Percentiles rank a stretch among this genome's conserved stretches.
Evolutionary conservation across 2,113 vertebrate genomes (phyloP).

Genomic region (Orthonyx spaldingii): DNA sequence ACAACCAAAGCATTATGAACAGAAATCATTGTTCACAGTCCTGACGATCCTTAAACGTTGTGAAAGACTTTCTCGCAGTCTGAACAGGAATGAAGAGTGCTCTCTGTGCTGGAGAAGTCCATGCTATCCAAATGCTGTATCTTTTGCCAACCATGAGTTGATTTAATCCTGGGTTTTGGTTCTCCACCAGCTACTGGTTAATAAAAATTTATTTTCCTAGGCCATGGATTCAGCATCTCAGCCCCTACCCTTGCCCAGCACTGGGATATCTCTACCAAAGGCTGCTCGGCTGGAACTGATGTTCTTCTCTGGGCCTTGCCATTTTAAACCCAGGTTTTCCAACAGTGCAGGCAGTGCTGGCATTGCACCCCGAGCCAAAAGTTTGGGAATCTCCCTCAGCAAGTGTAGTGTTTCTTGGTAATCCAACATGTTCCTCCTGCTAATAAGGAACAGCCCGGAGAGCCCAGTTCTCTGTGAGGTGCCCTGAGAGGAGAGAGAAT

Average conservation of each 20-base stretch:
- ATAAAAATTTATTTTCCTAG: neutral
- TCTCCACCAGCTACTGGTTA: neutral
- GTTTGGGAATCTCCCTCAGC: neutral
- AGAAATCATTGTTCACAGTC: neutral
- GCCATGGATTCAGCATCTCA: neutral
- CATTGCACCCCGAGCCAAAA: neutral
- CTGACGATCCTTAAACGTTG: neutral
- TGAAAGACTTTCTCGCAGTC: neutral
- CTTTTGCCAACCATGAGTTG: neutral
- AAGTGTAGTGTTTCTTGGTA: neutral
- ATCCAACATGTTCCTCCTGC: neutral
- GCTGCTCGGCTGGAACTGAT: neutral
- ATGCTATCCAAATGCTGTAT: fast-evolving
- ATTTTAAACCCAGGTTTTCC: neutral
- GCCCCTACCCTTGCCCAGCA: neutral
- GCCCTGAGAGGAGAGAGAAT: neutral
- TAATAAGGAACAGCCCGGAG: neutral
- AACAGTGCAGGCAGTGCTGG: neutral
- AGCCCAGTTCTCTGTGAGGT: neutral
- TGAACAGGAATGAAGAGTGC: neutral
- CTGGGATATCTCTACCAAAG: neutral
- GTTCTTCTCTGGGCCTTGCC: neutral
- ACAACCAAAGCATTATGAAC: conserved; percentile 29
- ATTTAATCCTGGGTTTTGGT: neutral
- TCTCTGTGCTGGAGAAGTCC: neutral